phyloP scores from a whole-genome alignment of 2,113 vertebrate genomes.

The Gymnocephalus cernua region DNA sequence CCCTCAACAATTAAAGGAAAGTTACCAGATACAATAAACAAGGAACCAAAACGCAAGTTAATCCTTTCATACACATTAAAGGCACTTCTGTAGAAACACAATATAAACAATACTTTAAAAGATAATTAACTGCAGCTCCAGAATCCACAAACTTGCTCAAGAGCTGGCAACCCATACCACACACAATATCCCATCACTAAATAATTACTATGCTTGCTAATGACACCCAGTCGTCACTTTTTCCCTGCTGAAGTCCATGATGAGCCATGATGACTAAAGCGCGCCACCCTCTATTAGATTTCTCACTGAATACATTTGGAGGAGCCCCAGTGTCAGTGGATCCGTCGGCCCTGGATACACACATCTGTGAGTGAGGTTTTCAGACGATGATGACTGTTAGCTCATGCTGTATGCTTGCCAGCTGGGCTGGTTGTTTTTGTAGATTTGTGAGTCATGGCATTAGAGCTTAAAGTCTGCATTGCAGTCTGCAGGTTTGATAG shows the following conservation, averaged over 20 bases:
- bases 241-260: slow-evolving; percentile 41
- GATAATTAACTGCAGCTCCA: slow-evolving; percentile 50
- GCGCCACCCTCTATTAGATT: slow-evolving; percentile 40
- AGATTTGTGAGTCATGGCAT: slow-evolving; percentile 67
- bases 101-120: slow-evolving; percentile 55
- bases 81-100: slow-evolving; percentile 30
- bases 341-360: slow-evolving; percentile 35
- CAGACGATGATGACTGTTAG: slow-evolving; percentile 61
- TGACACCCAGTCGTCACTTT: slow-evolving; percentile 37
- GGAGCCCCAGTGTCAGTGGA: slow-evolving; percentile 50
- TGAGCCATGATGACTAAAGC: slow-evolving; percentile 63
- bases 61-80: slow-evolving; percentile 40
- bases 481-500: slow-evolving; percentile 43
- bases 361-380: slow-evolving; percentile 57
- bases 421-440: slow-evolving; percentile 55
- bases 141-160: slow-evolving; percentile 57
- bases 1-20: slow-evolving; percentile 53
- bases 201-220: slow-evolving; percentile 32
- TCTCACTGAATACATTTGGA: slow-evolving; percentile 40
- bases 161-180: slow-evolving; percentile 28
- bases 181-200: slow-evolving; percentile 41
- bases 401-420: slow-evolving; percentile 72
- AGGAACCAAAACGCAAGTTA: slow-evolving; percentile 20
- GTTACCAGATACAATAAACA: slow-evolving; percentile 19
- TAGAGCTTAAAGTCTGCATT: slow-evolving; percentile 28